Base-by-base conservation (phyloP, 2,888 invertebrate genomes). In the Heliothis peltigera region DNA sequence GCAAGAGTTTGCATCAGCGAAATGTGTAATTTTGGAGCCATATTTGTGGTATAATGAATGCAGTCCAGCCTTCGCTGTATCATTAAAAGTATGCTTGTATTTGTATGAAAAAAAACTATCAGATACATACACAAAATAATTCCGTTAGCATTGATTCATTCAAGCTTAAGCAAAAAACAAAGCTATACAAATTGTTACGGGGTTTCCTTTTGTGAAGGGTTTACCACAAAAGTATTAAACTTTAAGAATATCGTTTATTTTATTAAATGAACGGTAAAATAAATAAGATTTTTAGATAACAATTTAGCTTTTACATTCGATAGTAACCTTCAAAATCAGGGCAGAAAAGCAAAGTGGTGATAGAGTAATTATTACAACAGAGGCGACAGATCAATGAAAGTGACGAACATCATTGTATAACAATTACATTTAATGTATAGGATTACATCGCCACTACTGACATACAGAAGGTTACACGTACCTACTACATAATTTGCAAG, bases 401-500 rank as follows among this genome's bases (percentile, higher is more conserved):
- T 2, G 12, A 25, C 25, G 21, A n/a, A 25, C 4, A 42, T 46
- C 22, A 22, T n/a, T 52, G 19, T 15, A 1, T 1, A 10, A 17
- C 8, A 32, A 32, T 8, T 8, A 28, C n/a, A n/a, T n/a, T n/a
- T n/a, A 12, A 17, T 0, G 5, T 19, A 18, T 55, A 47, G 28
- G 43, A 43, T 55, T 44, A 61, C 48, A 43, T 44, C 42, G 62
- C 39, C 32, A 17, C n/a, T 70, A 42, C 18, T 8, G n/a, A n/a
- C 15, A n/a, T 4, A 53, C 32, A 48, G 1, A 47, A 47, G 46
- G 22, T 42, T 42, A 6, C 1, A 32, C 32, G 32, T n/a, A 46
- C 28, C 19, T 44, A 51, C 21, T 17, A n/a, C n/a, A n/a, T n/a
- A 12, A 66, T 63, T 48, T 48, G 15, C 35, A 56, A 58, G 58